Conservation (phyloP, 37 sponge, comb jelly and placozoan genomes). For the Spongilla lacustris region DNA sequence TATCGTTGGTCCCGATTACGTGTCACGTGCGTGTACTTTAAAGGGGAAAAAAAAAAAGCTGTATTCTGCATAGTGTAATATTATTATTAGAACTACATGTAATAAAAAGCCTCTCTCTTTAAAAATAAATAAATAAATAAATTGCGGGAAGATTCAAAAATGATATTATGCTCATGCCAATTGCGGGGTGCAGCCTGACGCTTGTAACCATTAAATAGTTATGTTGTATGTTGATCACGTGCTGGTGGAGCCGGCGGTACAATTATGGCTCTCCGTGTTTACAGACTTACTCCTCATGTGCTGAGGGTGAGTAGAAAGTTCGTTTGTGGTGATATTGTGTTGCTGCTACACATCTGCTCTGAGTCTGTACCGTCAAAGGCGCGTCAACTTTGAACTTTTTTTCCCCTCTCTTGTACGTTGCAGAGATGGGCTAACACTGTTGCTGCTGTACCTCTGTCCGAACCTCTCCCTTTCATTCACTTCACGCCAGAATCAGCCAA, state of each 20-base stretch:
- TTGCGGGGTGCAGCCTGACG: no score
- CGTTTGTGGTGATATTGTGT: neutral
- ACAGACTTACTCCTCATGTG: neutral
- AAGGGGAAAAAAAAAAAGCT: no score
- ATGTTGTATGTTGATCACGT: neutral
- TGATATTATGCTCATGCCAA: no score
- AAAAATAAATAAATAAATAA: no score
- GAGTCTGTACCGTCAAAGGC: neutral
- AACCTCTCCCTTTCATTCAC: conserved; percentile 16
- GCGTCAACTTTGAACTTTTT: conserved; percentile 11
- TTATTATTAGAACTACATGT: no score
- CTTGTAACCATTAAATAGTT: neutral
- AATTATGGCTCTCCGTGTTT: conserved; percentile 1
- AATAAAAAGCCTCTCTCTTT: no score
- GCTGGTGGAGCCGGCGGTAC: neutral
- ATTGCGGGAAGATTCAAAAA: no score
- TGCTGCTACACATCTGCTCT: neutral
- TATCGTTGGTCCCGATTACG: no score
- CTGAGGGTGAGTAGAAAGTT: neutral
- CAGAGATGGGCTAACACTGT: conserved; percentile 35
- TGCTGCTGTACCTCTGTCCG: conserved; percentile 58
- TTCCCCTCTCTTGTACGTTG: neutral
- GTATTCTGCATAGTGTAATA: no score
- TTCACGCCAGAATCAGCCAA: neutral
- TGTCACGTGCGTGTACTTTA: no score